These are phyloP conservation scores for Dryoscopus gambensis DNA, from an alignment of 2,113 vertebrate species.

Conservation along the genomic window DNA sequence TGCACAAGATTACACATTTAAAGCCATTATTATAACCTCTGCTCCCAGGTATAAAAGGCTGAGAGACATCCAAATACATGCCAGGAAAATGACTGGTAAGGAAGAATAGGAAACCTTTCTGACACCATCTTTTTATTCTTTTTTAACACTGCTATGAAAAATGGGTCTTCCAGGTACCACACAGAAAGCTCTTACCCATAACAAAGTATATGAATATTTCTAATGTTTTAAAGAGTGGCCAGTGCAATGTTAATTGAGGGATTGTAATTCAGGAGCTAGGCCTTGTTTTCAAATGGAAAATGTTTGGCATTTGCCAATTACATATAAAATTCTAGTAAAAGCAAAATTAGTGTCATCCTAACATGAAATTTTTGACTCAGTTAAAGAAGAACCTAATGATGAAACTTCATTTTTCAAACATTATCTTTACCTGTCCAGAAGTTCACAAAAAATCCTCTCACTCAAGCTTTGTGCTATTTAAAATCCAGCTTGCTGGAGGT, in stretches of 20 bases:
- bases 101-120: background rate
- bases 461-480: background rate
- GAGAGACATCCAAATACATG: background rate
- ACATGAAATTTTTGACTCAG: background rate
- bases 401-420: background rate
- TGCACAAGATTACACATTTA: constrained; percentile 37
- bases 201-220: background rate
- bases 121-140: background rate
- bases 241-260: background rate
- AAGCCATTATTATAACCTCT: constrained; percentile 39
- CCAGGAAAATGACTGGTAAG: background rate
- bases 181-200: background rate
- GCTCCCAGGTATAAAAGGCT: background rate
- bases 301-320: background rate
- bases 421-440: background rate
- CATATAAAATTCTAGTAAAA: background rate
- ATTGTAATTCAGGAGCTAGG: background rate
- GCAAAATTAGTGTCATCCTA: background rate
- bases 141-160: background rate
- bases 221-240: background rate
- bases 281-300: background rate
- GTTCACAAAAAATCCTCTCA: background rate
- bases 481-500: background rate
- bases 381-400: background rate
- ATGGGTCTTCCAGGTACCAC: background rate